Percentiles rank a stretch among this genome's conserved stretches.
Conservation (phyloP, 2,888 invertebrate genomes). For the Alsophila aescularia region DNA sequence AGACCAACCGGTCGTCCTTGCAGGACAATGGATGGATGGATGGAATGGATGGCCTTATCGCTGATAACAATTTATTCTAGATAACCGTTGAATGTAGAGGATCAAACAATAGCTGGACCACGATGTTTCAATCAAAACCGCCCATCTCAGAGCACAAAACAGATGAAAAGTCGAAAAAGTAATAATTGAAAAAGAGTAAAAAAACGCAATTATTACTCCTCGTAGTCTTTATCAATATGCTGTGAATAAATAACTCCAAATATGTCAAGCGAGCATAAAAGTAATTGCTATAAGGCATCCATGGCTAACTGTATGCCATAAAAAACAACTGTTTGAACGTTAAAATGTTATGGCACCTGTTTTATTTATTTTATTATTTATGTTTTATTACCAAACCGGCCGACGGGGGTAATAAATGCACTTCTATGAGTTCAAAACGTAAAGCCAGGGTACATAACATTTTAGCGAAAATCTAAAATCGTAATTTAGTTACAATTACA, state of each 20-base stretch:
- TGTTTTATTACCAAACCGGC: slow-evolving; percentile 10
- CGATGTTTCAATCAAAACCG: too few relatives aligned
- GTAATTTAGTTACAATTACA: too few relatives aligned
- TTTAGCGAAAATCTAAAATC: neutral
- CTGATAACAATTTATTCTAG: too few relatives aligned
- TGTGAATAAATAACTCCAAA: slow-evolving; percentile 10
- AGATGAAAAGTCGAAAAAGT: too few relatives aligned
- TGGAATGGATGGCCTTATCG: too few relatives aligned
- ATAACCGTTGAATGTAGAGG: too few relatives aligned
- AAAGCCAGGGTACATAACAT: neutral
- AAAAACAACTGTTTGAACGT: slow-evolving; percentile 9
- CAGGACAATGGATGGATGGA: too few relatives aligned
- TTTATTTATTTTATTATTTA: slow-evolving; percentile 4
- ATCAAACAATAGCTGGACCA: too few relatives aligned
- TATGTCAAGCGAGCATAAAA: slow-evolving; percentile 10
- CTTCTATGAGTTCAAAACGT: slow-evolving; percentile 7
- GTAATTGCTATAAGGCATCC: slow-evolving; percentile 8
- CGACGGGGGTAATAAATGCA: slow-evolving; percentile 14
- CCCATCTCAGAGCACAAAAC: too few relatives aligned
- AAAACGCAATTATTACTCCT: neutral
- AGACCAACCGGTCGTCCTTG: too few relatives aligned
- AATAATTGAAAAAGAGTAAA: neutral
- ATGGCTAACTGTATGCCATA: slow-evolving; percentile 18
- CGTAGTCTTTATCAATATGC: neutral
- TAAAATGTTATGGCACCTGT: slow-evolving; percentile 14